These are phyloP conservation scores for Carterocephalus palaemon DNA, from an alignment of 2,888 invertebrate species.

Conservation along the genomic window DNA sequence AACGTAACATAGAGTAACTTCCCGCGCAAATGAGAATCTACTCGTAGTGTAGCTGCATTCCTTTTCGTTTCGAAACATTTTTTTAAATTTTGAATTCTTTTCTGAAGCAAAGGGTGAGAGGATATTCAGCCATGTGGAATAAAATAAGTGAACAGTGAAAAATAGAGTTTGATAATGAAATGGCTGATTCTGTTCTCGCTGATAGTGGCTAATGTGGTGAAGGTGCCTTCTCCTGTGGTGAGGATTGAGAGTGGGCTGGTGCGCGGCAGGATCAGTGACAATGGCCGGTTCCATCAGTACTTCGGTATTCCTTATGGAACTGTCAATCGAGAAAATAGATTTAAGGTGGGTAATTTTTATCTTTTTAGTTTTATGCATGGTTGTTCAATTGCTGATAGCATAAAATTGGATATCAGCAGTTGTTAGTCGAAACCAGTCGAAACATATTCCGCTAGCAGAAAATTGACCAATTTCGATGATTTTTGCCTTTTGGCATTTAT, in stretches of 20 bases:
- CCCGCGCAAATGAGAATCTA: no score
- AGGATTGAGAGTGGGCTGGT: slow-evolving; percentile 49
- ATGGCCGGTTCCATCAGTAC: slow-evolving; percentile 58
- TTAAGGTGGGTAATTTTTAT: slow-evolving; percentile 46
- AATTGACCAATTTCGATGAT: no score
- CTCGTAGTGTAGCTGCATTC: no score
- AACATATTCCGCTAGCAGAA: no score
- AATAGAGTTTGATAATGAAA: slow-evolving; percentile 44
- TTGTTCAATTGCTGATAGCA: no score
- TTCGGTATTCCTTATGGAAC: slow-evolving; percentile 66
- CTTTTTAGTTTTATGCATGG: background rate
- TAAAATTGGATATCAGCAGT: no score
- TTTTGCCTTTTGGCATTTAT: no score
- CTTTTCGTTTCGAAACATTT: no score
- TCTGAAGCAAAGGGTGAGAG: background rate
- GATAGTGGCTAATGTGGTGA: slow-evolving; percentile 55
- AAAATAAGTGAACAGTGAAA: slow-evolving; percentile 5
- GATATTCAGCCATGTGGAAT: slow-evolving; percentile 1
- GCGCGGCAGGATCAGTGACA: slow-evolving; percentile 54
- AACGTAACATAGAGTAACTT: no score
- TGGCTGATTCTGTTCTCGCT: slow-evolving; percentile 57
- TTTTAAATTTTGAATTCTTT: slow-evolving; percentile 2
- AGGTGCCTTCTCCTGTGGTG: slow-evolving; percentile 59
- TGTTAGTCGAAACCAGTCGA: no score
- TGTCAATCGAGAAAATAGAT: slow-evolving; percentile 57